Percentiles rank a stretch among this genome's conserved stretches.
Conservation (phyloP, 35 echinoderm and acorn worm species). For the Nesometra sesokonis region DNA sequence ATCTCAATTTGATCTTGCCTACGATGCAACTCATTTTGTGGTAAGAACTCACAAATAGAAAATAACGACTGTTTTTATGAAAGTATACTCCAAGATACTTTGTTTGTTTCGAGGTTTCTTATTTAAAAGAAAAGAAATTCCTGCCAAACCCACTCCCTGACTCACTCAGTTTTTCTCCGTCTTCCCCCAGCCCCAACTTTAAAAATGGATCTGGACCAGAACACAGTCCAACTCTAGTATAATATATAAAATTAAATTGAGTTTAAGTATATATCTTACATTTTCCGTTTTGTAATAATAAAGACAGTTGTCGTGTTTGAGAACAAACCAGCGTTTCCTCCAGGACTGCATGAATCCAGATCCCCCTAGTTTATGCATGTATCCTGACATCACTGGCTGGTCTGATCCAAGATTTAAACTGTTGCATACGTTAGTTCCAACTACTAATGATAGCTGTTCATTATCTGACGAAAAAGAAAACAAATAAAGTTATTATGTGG, state of each 20-base stretch:
- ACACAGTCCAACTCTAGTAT: too few species aligned
- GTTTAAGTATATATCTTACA: slow-evolving; percentile 35
- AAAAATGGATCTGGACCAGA: too few species aligned
- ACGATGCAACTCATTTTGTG: too few species aligned
- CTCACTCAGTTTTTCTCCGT: not conserved
- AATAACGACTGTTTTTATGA: too few species aligned
- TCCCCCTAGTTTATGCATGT: slow-evolving; percentile 58
- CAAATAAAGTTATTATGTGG: not conserved
- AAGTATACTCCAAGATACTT: too few species aligned
- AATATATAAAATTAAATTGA: too few species aligned
- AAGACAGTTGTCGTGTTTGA: slow-evolving; percentile 87
- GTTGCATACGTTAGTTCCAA: slow-evolving; percentile 83
- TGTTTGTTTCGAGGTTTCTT: too few species aligned
- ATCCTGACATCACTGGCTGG: slow-evolving; percentile 66
- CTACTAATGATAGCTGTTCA: slow-evolving; percentile 45
- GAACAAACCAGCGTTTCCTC: slow-evolving; percentile 85
- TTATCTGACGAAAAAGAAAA: slow-evolving; percentile 8
- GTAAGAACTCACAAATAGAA: too few species aligned
- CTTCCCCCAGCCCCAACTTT: too few species aligned
- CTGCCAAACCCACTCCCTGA: not conserved
- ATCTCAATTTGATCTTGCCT: too few species aligned
- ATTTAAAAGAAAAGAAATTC: too few species aligned
- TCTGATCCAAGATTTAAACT: slow-evolving; percentile 48
- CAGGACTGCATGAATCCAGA: slow-evolving; percentile 61
- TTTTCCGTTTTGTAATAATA: slow-evolving; percentile 95